Conservation (phyloP, 2,797 vertebrate species). For the Tapera naevia region DNA sequence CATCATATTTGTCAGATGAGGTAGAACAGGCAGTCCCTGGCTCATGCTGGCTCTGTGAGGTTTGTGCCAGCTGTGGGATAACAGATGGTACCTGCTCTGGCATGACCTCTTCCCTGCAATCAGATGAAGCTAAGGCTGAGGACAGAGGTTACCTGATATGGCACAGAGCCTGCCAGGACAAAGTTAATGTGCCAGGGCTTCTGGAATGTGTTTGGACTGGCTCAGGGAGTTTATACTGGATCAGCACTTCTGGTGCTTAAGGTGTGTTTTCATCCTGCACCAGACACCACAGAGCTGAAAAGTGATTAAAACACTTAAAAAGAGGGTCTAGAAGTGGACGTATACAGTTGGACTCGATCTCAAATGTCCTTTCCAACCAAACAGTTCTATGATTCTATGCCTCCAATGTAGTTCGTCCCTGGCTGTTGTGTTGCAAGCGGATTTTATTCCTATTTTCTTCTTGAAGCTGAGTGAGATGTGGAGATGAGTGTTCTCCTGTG, state of each 20-base stretch:
- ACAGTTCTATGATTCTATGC: too few relatives aligned
- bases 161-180: neutral
- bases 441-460: neutral
- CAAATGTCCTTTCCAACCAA: too few relatives aligned
- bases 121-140: neutral
- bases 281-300: fast-evolving
- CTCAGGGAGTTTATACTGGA: neutral
- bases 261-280: neutral
- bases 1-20: neutral
- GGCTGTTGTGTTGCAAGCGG: neutral
- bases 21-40: neutral
- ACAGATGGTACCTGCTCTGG: neutral
- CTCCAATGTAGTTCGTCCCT: neutral
- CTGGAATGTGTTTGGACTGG: neutral
- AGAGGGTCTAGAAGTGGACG: too few relatives aligned
- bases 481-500: neutral
- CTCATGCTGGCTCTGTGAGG: neutral
- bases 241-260: neutral
- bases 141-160: slow-evolving; percentile 1
- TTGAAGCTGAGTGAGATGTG: neutral
- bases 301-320: fast-evolving
- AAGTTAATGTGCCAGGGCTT: neutral
- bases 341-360: too few relatives aligned
- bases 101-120: neutral
- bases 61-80: neutral